These are phyloP conservation scores for Mobula hypostoma DNA, from an alignment of 2,113 vertebrate genomes.

Conservation along the genomic window DNA sequence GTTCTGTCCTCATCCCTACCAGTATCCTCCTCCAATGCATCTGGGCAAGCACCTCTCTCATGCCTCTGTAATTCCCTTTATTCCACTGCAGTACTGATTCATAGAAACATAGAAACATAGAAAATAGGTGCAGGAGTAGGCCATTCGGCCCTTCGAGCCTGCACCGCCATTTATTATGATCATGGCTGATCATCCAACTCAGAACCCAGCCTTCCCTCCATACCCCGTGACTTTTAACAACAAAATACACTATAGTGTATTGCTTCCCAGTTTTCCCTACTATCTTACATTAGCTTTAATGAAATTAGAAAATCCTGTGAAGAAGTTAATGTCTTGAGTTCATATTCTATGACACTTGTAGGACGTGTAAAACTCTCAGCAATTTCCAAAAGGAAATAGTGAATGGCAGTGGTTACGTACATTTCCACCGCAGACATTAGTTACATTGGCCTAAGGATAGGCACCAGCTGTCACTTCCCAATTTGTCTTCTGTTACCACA, in stretches of 20 bases:
- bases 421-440: not conserved
- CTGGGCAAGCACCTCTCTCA: too few species aligned
- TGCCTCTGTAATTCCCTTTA: too few species aligned
- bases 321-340: not conserved
- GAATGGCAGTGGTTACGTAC: not conserved
- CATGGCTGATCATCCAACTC: too few species aligned
- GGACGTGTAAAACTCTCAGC: not conserved
- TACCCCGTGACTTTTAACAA: not conserved
- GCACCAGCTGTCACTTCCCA: not conserved
- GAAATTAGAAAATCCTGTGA: not conserved
- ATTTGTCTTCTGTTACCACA: not conserved
- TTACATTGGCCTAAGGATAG: conserved; percentile 8
- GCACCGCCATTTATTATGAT: too few species aligned
- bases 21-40: too few species aligned
- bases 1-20: too few species aligned
- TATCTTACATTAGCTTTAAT: not conserved
- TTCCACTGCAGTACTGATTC: too few species aligned
- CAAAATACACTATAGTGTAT: not conserved
- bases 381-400: conserved; percentile 19
- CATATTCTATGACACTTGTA: not conserved
- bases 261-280: not conserved
- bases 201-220: too few species aligned
- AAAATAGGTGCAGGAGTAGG: too few species aligned
- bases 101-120: too few species aligned
- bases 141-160: too few species aligned